Conservation (phyloP, 64 coral and sea anemone species). For the Montipora cactus region DNA sequence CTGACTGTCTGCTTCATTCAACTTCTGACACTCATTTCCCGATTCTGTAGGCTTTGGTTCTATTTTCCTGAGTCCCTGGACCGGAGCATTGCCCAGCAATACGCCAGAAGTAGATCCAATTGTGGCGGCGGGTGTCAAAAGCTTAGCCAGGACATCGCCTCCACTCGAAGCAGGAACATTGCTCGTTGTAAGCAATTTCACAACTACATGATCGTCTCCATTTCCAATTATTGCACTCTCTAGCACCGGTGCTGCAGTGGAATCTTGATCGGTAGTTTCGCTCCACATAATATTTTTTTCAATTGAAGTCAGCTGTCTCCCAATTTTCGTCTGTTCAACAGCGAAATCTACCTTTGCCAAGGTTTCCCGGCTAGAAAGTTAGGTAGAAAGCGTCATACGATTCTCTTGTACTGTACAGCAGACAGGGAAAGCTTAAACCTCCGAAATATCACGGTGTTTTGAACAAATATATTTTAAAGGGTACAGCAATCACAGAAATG, state of each 20-base stretch:
- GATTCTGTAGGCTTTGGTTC: conserved; percentile 82
- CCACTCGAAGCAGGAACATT: conserved; percentile 1
- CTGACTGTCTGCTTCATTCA: conserved; percentile 18
- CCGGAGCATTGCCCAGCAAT: conserved; percentile 47
- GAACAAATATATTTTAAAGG: background rate
- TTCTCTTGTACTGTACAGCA: background rate
- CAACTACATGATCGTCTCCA: conserved; percentile 6
- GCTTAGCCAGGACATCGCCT: conserved; percentile 68
- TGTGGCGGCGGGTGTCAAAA: conserved; percentile 33
- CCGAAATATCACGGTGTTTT: background rate
- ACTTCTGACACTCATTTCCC: conserved; percentile 31
- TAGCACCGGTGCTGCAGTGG: conserved; percentile 3
- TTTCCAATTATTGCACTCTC: conserved; percentile 8
- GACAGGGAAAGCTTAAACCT: background rate
- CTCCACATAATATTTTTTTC: background rate
- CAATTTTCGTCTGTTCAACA: conserved; percentile 6
- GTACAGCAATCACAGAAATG: background rate
- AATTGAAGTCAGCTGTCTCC: conserved; percentile 29
- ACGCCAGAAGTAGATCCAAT: conserved; percentile 34
- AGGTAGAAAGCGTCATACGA: background rate
- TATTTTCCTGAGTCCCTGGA: conserved; percentile 82
- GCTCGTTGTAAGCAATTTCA: conserved; percentile 16
- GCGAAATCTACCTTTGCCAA: background rate
- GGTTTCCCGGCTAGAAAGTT: background rate
- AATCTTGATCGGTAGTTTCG: conserved; percentile 21